These are phyloP conservation scores for Cephus pulcher DNA, from an alignment of 2,888 invertebrate genomes.

Conservation along the genomic window DNA sequence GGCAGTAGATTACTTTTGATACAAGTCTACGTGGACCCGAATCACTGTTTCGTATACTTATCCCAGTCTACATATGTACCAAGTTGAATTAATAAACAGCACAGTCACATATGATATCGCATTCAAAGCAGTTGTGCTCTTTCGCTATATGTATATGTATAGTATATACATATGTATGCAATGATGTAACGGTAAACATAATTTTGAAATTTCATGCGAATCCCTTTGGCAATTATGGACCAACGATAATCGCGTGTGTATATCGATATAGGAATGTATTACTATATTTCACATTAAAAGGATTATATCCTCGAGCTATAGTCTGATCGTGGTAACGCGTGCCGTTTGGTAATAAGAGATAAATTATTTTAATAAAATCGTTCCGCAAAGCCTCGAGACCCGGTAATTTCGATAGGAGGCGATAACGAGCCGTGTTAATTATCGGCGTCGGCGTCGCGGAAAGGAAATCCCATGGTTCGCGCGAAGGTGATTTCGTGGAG, in stretches of 20 bases:
- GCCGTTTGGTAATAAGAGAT: background rate
- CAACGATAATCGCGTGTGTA: background rate
- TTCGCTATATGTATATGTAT: background rate
- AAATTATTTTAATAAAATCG: background rate
- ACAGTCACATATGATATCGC: background rate
- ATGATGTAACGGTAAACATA: background rate
- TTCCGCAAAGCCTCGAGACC: background rate
- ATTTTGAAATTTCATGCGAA: background rate
- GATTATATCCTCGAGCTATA: too few relatives aligned
- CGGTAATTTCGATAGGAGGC: constrained; percentile 12
- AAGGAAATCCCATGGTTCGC: constrained; percentile 35
- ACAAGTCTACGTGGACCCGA: constrained; percentile 11
- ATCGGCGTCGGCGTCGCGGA: constrained; percentile 42
- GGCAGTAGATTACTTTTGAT: constrained; percentile 51
- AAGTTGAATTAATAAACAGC: background rate
- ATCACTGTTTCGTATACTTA: background rate
- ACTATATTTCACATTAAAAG: background rate
- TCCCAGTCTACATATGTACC: background rate
- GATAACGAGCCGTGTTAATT: constrained; percentile 44
- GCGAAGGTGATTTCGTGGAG: constrained; percentile 44
- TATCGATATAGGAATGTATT: background rate
- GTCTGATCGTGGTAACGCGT: background rate
- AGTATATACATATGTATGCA: too few relatives aligned
- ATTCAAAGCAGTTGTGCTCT: background rate
- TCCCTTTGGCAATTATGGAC: background rate